These are phyloP conservation scores for Pyrgus malvae DNA, from an alignment of 2,888 invertebrate genomes.

Conservation along the genomic window DNA sequence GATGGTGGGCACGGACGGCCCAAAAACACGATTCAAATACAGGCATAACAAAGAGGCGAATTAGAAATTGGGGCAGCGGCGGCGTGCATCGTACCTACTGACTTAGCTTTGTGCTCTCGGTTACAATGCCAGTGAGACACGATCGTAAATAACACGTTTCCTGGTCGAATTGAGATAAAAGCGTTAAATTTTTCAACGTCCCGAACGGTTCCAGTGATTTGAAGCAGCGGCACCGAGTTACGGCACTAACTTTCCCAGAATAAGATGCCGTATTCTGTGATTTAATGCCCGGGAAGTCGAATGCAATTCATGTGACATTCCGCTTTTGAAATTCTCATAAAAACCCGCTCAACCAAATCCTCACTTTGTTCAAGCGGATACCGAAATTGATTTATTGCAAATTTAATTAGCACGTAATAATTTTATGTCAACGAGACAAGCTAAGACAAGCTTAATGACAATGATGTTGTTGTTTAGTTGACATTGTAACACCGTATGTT, in stretches of 20 bases:
- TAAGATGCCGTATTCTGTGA: constrained; percentile 25
- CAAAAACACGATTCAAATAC: constrained; percentile 45
- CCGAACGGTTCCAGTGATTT: constrained; percentile 42
- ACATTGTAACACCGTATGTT: neutral
- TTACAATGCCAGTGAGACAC: constrained; percentile 42
- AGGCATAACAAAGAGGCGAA: constrained; percentile 48
- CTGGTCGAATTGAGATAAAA: constrained; percentile 59
- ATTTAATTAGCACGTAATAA: constrained; percentile 39
- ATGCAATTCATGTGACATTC: constrained; percentile 8
- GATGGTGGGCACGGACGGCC: constrained; percentile 38
- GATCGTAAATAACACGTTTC: constrained; percentile 57
- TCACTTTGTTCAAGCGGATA: constrained; percentile 11
- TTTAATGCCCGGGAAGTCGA: constrained; percentile 19
- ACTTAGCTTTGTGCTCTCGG: constrained; percentile 38
- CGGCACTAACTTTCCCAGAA: constrained; percentile 40
- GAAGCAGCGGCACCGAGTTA: constrained; percentile 35
- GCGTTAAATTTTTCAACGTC: constrained; percentile 53
- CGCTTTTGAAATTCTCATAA: constrained; percentile 17
- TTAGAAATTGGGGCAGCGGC: constrained; percentile 46
- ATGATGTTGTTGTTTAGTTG: too few relatives aligned
- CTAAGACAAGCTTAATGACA: too few relatives aligned
- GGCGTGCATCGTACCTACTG: constrained; percentile 33
- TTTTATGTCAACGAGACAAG: neutral
- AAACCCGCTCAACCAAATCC: constrained; percentile 7
- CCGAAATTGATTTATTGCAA: constrained; percentile 28